Evolutionary conservation across 2,797 vertebrate genomes (phyloP).

Genomic region (Champsocephalus esox): DNA sequence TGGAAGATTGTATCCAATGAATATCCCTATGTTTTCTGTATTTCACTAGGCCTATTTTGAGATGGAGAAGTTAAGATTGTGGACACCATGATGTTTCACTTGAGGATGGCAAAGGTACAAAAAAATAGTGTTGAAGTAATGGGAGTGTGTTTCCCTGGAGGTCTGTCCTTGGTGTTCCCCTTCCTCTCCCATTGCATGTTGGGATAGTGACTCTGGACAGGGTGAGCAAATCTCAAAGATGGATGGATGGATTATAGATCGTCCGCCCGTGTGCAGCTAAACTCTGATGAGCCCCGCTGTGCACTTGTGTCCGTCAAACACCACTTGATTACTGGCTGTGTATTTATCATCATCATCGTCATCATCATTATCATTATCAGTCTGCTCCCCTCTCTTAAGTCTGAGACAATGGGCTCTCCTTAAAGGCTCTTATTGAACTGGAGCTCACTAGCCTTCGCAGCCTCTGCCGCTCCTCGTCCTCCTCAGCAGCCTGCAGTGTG

Average conservation of each 20-base stretch:
- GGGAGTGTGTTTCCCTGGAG: neutral
- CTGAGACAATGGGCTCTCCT: conserved; percentile 76
- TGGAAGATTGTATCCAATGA: neutral
- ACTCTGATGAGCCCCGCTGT: conserved; percentile 74
- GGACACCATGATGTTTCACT: neutral
- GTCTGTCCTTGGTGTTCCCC: conserved; percentile 1
- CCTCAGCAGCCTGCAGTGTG: conserved; percentile 66
- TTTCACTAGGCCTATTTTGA: too few species aligned
- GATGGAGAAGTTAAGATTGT: neutral
- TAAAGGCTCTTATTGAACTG: conserved; percentile 77
- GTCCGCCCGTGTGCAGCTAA: conserved; percentile 30
- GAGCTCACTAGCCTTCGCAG: conserved; percentile 52
- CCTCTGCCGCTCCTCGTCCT: conserved; percentile 54
- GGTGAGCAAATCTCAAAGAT: conserved; percentile 25
- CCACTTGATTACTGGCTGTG: conserved; percentile 78
- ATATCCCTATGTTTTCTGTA: neutral
- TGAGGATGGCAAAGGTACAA: neutral
- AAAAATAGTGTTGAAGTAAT: neutral
- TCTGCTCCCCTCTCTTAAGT: conserved; percentile 76
- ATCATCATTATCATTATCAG: conserved; percentile 68
- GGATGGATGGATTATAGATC: conserved; percentile 67
- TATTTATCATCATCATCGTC: conserved; percentile 76
- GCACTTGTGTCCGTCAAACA: conserved; percentile 72
- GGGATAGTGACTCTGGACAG: conserved; percentile 45
- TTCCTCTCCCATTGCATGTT: conserved; percentile 42